Percentiles rank a stretch among this genome's conserved stretches.
Evolutionary conservation across 2,888 invertebrate species (phyloP).

Genomic region (Myopa tessellatipennis): DNA sequence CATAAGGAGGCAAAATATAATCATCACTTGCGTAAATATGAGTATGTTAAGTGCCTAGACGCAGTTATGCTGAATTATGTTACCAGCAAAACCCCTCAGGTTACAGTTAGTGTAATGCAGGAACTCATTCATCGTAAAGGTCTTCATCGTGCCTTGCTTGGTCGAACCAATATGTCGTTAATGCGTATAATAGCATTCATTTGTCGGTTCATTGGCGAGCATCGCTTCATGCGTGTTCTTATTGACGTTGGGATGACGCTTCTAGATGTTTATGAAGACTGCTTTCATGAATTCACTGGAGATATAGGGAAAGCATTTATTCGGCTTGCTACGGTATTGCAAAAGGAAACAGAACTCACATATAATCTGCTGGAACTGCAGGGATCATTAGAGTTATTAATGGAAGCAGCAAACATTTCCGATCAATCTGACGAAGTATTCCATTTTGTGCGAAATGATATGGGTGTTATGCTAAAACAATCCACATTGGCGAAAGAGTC

Average conservation of each 20-base stretch:
- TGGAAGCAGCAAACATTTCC: conserved; percentile 72
- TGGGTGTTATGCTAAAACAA: conserved; percentile 53
- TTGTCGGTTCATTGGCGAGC: conserved; percentile 78
- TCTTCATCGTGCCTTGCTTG: conserved; percentile 79
- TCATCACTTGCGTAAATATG: conserved; percentile 79
- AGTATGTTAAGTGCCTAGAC: conserved; percentile 84
- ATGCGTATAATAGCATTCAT: conserved; percentile 80
- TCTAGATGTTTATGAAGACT: conserved; percentile 79
- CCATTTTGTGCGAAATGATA: conserved; percentile 50
- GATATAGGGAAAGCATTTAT: conserved; percentile 74
- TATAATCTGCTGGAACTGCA: conserved; percentile 75
- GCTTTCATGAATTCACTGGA: conserved; percentile 74
- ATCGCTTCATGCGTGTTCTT: conserved; percentile 79
- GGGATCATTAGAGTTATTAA: conserved; percentile 77
- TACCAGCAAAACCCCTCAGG: conserved; percentile 77
- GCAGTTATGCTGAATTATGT: conserved; percentile 74
- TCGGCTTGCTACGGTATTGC: conserved; percentile 73
- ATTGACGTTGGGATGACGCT: conserved; percentile 81
- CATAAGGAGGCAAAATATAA: conserved; percentile 71
- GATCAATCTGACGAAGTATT: conserved; percentile 49
- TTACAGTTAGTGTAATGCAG: conserved; percentile 83
- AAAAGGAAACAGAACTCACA: conserved; percentile 77
- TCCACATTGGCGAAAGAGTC: conserved; percentile 59
- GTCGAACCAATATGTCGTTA: conserved; percentile 77
- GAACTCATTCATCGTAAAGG: conserved; percentile 88